Evolutionary conservation across 2,113 vertebrate genomes (phyloP).

Genomic region (Synodontis membranacea): DNA sequence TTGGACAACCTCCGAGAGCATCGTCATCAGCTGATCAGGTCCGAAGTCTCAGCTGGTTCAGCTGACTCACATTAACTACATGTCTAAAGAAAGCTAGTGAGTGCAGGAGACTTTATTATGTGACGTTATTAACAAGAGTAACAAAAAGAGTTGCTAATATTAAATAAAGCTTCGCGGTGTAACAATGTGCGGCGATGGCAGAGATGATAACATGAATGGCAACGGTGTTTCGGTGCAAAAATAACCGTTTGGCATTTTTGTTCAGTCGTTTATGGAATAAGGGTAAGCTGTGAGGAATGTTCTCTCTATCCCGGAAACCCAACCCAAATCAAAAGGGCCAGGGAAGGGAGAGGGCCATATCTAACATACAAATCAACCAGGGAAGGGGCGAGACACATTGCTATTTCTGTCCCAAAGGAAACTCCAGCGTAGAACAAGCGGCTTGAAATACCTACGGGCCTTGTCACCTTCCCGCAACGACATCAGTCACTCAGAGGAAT

Average conservation of each 20-base stretch:
- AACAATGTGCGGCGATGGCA: neutral
- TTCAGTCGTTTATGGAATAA: conserved; percentile 46
- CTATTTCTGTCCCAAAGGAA: conserved; percentile 62
- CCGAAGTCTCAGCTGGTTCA: neutral
- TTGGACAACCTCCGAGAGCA: neutral
- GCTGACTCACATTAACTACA: conserved; percentile 14
- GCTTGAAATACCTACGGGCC: conserved; percentile 59
- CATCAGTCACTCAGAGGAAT: neutral
- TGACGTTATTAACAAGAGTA: neutral
- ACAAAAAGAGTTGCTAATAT: neutral
- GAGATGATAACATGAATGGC: neutral
- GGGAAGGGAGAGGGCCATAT: conserved; percentile 44
- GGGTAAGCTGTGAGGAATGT: conserved; percentile 58
- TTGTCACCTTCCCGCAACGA: conserved; percentile 48
- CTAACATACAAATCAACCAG: conserved; percentile 59
- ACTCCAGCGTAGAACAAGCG: conserved; percentile 54
- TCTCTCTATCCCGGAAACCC: conserved; percentile 47
- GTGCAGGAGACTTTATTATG: neutral
- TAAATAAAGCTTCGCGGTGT: neutral
- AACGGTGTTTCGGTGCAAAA: conserved; percentile 39
- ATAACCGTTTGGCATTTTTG: conserved; percentile 42
- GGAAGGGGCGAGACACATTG: conserved; percentile 35
- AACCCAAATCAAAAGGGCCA: conserved; percentile 53
- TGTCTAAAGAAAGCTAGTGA: neutral
- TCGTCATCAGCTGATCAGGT: neutral